These are phyloP conservation scores for Buphagus erythrorhynchus DNA, from an alignment of 2,797 vertebrate species.

Conservation along the genomic window DNA sequence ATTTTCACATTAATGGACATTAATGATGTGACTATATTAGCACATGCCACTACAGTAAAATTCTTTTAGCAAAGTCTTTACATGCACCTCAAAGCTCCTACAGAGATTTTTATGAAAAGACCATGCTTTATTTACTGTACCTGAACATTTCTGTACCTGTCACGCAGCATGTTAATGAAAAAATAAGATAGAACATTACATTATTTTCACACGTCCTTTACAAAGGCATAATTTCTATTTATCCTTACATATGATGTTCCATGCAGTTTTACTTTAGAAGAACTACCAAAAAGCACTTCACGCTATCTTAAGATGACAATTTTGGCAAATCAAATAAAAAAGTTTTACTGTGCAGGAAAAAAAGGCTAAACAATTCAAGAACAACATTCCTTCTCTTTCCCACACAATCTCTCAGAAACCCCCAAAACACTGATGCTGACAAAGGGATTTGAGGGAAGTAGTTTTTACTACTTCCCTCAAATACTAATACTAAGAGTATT, in stretches of 20 bases:
- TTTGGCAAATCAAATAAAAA: slow-evolving; percentile 24
- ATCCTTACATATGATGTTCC: not conserved
- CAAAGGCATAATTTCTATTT: not conserved
- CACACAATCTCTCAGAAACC: not conserved
- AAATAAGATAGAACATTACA: slow-evolving; percentile 77
- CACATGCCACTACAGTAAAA: slow-evolving; percentile 27
- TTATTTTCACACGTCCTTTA: slow-evolving; percentile 15
- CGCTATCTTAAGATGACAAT: not conserved
- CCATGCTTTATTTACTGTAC: slow-evolving; percentile 79
- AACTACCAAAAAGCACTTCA: not conserved
- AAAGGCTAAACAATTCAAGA: not conserved
- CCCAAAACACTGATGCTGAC: not conserved
- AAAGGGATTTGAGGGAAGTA: not conserved
- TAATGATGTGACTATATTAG: not conserved
- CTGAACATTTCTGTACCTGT: slow-evolving; percentile 77
- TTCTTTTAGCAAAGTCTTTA: not conserved
- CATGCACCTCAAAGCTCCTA: slow-evolving; percentile 61
- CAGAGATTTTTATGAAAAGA: slow-evolving; percentile 30
- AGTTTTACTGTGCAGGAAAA: not conserved
- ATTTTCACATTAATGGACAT: not conserved
- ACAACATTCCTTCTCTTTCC: not conserved
- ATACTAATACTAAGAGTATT: no score
- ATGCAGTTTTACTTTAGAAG: not conserved
- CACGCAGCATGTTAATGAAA: slow-evolving; percentile 84
- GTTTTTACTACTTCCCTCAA: no score